phyloP scores from a whole-genome alignment of 2,797 vertebrate genomes.

The Alcedo quadribrachys region DNA sequence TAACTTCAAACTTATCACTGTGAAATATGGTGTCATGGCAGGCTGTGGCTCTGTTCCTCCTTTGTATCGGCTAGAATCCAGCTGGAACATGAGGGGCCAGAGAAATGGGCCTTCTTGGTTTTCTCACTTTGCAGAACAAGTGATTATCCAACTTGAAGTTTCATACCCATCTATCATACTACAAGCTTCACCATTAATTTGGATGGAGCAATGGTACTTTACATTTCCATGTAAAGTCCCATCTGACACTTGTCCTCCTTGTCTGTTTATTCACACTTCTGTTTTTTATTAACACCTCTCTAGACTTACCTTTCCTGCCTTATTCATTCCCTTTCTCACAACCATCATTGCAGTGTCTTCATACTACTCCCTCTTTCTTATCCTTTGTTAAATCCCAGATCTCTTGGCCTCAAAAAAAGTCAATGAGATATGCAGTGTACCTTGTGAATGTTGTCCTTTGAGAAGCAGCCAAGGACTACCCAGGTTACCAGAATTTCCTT shows the following conservation, averaged over 20 bases:
- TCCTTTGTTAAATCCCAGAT: background rate
- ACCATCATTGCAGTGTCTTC: background rate
- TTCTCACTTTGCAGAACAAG: background rate
- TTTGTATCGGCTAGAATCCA: background rate
- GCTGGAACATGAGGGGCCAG: background rate
- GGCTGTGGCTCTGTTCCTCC: background rate
- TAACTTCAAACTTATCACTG: background rate
- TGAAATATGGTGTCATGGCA: background rate
- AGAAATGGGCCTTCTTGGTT: background rate
- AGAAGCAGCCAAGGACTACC: background rate
- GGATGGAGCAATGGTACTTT: background rate
- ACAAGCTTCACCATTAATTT: background rate
- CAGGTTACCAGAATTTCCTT: background rate
- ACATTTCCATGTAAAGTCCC: background rate
- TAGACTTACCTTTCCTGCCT: background rate
- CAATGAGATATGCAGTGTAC: background rate
- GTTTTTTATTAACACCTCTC: background rate
- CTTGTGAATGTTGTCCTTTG: background rate
- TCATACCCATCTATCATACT: background rate
- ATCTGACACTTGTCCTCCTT: background rate
- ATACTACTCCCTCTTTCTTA: background rate
- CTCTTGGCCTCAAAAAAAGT: background rate
- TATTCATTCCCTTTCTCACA: background rate
- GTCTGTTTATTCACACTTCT: background rate
- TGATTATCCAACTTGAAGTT: background rate